Percentiles rank a stretch among this genome's conserved stretches.
phyloP scores from a whole-genome alignment of 2,113 vertebrate genomes.

The Malurus elegans region DNA sequence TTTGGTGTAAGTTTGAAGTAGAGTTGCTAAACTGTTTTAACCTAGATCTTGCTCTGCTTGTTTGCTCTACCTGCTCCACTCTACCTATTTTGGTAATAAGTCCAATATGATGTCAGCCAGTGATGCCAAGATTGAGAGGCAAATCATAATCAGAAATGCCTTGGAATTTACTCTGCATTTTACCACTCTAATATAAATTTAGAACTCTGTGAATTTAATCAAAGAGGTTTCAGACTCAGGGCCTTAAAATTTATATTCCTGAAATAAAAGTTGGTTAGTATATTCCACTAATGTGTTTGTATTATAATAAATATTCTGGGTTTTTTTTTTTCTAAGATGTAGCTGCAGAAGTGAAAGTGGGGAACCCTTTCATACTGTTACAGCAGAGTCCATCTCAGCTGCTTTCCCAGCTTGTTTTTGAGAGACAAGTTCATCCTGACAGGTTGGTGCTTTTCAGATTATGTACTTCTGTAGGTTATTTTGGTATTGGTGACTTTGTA shows the following conservation, averaged over 20 bases:
- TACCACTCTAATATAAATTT: not conserved
- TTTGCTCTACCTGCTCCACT: not conserved
- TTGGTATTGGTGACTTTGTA: not conserved
- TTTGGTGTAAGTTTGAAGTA: not conserved
- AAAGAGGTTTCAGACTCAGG: not conserved
- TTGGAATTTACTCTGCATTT: not conserved
- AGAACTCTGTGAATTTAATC: not conserved
- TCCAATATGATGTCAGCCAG: not conserved
- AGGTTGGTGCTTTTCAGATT: conserved; percentile 76
- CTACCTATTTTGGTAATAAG: not conserved
- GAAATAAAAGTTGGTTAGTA: not conserved
- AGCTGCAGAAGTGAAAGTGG: conserved; percentile 81
- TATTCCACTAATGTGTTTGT: not conserved
- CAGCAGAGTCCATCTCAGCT: conserved; percentile 89
- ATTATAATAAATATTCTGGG: not conserved
- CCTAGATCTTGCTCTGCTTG: not conserved
- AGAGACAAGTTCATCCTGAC: conserved; percentile 89
- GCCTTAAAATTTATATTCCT: not conserved
- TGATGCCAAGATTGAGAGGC: not conserved
- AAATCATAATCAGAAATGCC: not conserved
- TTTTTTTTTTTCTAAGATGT: conserved; percentile 71
- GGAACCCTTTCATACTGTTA: conserved; percentile 90
- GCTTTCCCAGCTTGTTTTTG: conserved; percentile 90
- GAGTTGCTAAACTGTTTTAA: not conserved
- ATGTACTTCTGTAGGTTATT: not conserved